These are phyloP conservation scores for Apamea crenata DNA, from an alignment of 2,888 invertebrate genomes.

Conservation along the genomic window DNA sequence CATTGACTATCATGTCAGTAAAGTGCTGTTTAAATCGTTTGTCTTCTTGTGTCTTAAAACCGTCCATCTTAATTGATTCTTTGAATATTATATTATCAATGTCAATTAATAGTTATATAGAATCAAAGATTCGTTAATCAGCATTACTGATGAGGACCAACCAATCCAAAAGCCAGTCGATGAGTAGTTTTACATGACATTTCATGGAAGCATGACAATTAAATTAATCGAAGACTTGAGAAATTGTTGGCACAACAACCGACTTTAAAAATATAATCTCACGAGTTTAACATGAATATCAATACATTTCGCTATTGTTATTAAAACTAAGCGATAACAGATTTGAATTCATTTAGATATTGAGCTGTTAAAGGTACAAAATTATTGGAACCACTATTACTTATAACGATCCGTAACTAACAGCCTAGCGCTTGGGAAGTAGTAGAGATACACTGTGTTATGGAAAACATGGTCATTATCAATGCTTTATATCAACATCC, in stretches of 20 bases:
- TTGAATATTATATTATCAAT: slow-evolving; percentile 33
- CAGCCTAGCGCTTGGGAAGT: slow-evolving; percentile 80
- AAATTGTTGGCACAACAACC: slow-evolving; percentile 67
- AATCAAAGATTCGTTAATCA: slow-evolving; percentile 42
- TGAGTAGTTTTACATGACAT: slow-evolving; percentile 41
- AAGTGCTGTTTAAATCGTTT: slow-evolving; percentile 47
- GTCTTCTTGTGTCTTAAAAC: slow-evolving; percentile 38
- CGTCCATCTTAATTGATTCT: slow-evolving; percentile 24
- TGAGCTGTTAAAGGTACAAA: slow-evolving; percentile 86
- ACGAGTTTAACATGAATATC: slow-evolving; percentile 55
- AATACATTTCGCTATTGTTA: slow-evolving; percentile 67
- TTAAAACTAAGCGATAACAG: slow-evolving; percentile 77
- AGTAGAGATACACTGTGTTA: slow-evolving; percentile 68
- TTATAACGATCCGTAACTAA: slow-evolving; percentile 80
- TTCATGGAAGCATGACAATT: slow-evolving; percentile 48
- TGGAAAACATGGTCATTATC: slow-evolving; percentile 36
- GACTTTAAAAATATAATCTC: slow-evolving; percentile 60
- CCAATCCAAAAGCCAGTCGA: slow-evolving; percentile 39
- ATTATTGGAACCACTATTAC: slow-evolving; percentile 82
- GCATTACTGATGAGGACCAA: slow-evolving; percentile 36
- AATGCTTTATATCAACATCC: slow-evolving; percentile 24
- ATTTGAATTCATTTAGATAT: slow-evolving; percentile 76
- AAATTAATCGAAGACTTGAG: slow-evolving; percentile 56
- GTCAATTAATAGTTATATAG: slow-evolving; percentile 37
- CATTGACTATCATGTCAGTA: slow-evolving; percentile 58